These are phyloP conservation scores for Rana temporaria DNA, from an alignment of 2,113 vertebrate species.

Conservation along the genomic window DNA sequence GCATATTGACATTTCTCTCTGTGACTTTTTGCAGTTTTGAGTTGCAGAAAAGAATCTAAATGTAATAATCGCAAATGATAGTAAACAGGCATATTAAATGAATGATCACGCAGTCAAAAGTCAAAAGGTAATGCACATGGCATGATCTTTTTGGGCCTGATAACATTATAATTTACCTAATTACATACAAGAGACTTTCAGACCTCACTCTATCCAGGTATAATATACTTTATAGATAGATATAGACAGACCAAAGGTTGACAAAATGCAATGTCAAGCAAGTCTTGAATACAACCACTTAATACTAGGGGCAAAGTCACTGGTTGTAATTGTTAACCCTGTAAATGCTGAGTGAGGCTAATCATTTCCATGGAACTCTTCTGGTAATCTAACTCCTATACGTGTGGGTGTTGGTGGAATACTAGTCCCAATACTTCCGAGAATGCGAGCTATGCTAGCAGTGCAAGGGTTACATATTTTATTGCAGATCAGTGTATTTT, in stretches of 20 bases:
- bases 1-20: no score
- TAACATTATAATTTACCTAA: no score
- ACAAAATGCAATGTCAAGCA: conserved; percentile 41
- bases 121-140: no score
- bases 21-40: no score
- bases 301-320: conserved; percentile 46
- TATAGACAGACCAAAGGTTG: conserved; percentile 40
- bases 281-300: conserved; percentile 16
- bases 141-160: no score
- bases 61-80: no score
- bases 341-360: neutral
- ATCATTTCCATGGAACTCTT: neutral
- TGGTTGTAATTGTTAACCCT: conserved; percentile 18
- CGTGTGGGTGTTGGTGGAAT: neutral
- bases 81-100: no score
- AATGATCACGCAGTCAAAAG: no score
- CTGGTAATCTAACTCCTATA: neutral
- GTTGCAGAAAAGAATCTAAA: no score
- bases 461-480: neutral
- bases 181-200: no score
- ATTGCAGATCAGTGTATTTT: neutral
- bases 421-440: neutral
- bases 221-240: conserved; percentile 8
- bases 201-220: neutral
- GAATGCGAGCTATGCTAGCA: neutral